phyloP scores from a whole-genome alignment of 2,113 vertebrate genomes.

The Pluvianellus socialis region DNA sequence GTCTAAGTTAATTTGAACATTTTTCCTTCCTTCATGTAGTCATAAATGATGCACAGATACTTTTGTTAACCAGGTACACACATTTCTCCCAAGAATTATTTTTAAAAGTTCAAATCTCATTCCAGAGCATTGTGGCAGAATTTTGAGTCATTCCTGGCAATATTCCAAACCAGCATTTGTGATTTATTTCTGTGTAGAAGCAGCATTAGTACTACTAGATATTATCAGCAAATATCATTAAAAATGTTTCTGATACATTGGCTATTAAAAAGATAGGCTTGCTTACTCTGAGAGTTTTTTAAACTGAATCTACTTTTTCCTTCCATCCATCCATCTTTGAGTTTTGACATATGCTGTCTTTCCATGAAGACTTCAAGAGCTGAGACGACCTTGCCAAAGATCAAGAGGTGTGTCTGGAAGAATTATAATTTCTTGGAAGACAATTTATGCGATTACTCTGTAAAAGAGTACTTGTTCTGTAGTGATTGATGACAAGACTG shows the following conservation, averaged over 20 bases:
- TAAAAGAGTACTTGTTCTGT: constrained; percentile 70
- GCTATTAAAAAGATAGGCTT: neutral
- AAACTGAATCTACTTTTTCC: neutral
- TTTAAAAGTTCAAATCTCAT: neutral
- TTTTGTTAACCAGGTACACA: neutral
- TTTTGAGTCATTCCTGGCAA: constrained; percentile 3
- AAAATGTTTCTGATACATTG: neutral
- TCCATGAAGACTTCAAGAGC: constrained; percentile 19
- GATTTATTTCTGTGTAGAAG: neutral
- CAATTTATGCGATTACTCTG: constrained; percentile 72
- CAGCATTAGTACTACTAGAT: neutral
- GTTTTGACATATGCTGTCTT: constrained; percentile 46
- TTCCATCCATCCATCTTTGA: constrained; percentile 33
- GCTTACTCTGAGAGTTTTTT: neutral
- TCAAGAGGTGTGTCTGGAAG: constrained; percentile 69
- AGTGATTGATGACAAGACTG: constrained; percentile 69
- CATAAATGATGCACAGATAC: neutral
- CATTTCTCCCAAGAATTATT: neutral
- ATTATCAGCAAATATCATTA: constrained; percentile 1
- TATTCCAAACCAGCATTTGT: neutral
- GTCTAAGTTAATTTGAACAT: neutral
- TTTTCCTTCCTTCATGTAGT: neutral
- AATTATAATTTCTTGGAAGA: constrained; percentile 71
- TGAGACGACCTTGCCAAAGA: constrained; percentile 71
- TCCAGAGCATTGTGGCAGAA: neutral